phyloP scores from a whole-genome alignment of 2,888 invertebrate genomes.

The Pollenia angustigena region DNA sequence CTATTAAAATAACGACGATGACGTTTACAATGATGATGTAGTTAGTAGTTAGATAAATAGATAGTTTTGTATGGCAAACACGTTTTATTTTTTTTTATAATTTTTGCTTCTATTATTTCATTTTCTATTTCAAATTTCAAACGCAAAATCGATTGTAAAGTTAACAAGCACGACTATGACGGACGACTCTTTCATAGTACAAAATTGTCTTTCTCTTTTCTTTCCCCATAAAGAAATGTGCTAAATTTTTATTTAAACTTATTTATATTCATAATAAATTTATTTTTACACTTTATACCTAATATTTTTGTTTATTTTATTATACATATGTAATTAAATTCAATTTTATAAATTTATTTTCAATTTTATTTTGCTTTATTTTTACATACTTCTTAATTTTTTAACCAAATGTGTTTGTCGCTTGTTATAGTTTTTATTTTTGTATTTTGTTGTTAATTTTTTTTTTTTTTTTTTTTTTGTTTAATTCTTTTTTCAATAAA shows the following conservation, averaged over 20 bases:
- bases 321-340: conserved; percentile 17
- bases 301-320: conserved; percentile 5
- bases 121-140: conserved; percentile 64
- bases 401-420: conserved; percentile 68
- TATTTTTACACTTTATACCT: neutral
- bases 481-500: conserved; percentile 60
- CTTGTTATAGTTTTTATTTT: conserved; percentile 52
- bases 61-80: conserved; percentile 67
- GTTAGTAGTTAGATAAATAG: conserved; percentile 28
- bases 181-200: neutral
- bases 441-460: conserved; percentile 51
- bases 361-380: conserved; percentile 32
- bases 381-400: conserved; percentile 71
- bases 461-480: conserved; percentile 5
- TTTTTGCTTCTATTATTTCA: conserved; percentile 43
- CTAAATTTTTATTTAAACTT: conserved; percentile 16
- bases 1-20: conserved; percentile 38
- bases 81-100: conserved; percentile 51
- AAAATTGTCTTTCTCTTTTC: conserved; percentile 45
- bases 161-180: conserved; percentile 2
- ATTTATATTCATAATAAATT: neutral
- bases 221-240: conserved; percentile 24
- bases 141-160: conserved; percentile 33
- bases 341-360: conserved; percentile 35
- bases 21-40: conserved; percentile 44